Conservation (phyloP, 2,113 vertebrate genomes). For the Tetrao urogallus region DNA sequence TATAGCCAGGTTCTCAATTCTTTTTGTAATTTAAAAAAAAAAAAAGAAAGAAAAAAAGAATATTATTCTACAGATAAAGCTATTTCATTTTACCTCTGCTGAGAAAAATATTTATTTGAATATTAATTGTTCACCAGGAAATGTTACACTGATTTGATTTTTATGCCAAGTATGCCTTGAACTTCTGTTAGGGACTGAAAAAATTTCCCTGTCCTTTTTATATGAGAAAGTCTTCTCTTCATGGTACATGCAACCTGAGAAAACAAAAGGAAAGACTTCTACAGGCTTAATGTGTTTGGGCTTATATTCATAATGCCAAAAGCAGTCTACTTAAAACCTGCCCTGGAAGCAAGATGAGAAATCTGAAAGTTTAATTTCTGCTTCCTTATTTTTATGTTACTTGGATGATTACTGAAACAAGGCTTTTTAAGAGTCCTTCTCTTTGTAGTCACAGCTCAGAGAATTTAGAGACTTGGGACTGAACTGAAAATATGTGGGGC, state of each 20-base stretch:
- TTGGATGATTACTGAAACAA: constrained; percentile 41
- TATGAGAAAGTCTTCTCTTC: background rate
- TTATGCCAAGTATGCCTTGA: constrained; percentile 15
- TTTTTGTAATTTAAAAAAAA: constrained; percentile 14
- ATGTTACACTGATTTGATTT: constrained; percentile 14
- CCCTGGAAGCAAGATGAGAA: background rate
- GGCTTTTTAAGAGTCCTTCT: constrained; percentile 19
- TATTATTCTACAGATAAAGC: constrained; percentile 13
- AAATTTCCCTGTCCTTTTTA: background rate
- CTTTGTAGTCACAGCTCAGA: constrained; percentile 69
- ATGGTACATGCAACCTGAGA: background rate
- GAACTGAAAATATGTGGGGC: constrained; percentile 68
- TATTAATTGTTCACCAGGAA: constrained; percentile 16
- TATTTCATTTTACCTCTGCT: constrained; percentile 17
- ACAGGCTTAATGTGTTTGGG: background rate
- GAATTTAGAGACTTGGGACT: constrained; percentile 57
- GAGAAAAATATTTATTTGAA: constrained; percentile 10
- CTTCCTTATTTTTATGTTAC: background rate
- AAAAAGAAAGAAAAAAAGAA: background rate
- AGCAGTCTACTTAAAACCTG: background rate
- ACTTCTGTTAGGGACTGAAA: background rate
- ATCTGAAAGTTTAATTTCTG: background rate
- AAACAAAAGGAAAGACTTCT: background rate
- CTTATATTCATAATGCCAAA: background rate
- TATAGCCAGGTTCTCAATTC: background rate